phyloP scores from a whole-genome alignment of 2,797 vertebrate genomes.

The Pipistrellus nathusii region DNA sequence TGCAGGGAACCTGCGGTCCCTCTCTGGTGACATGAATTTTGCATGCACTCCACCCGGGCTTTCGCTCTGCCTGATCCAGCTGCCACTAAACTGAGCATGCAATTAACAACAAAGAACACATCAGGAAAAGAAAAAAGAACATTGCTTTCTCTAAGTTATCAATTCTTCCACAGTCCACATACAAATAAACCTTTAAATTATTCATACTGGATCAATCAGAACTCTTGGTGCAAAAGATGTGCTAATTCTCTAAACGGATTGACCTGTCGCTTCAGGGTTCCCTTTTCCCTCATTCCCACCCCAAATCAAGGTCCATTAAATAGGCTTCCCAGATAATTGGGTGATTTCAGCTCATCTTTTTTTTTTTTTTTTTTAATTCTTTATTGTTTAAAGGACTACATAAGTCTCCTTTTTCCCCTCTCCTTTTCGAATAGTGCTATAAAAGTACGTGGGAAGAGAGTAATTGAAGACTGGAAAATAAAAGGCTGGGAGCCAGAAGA shows the following conservation, averaged over 20 bases:
- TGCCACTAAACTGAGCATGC: not conserved
- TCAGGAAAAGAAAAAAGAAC: conserved; percentile 43
- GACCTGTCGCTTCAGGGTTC: not conserved
- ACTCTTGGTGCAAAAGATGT: not conserved
- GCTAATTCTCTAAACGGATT: not conserved
- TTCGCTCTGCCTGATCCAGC: not conserved
- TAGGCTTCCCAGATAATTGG: conserved; percentile 50
- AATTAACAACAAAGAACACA: not conserved
- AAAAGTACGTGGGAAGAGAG: conserved; percentile 16
- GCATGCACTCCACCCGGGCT: not conserved
- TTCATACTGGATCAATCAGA: not conserved
- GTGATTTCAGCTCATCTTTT: conserved; percentile 39
- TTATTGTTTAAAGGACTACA: too few species aligned
- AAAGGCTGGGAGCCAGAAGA: not conserved
- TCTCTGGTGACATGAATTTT: not conserved
- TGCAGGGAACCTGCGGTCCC: not conserved
- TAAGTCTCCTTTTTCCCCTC: too few species aligned
- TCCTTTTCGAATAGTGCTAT: conserved; percentile 39
- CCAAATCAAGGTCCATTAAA: conserved; percentile 50
- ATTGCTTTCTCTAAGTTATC: conserved; percentile 34
- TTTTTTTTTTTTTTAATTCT: not conserved
- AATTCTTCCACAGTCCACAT: conserved; percentile 17
- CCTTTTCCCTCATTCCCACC: not conserved
- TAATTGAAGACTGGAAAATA: conserved; percentile 47
- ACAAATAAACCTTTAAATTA: conserved; percentile 59